Conservation (phyloP, 2,113 vertebrate genomes). For the Struthidea cinerea region DNA sequence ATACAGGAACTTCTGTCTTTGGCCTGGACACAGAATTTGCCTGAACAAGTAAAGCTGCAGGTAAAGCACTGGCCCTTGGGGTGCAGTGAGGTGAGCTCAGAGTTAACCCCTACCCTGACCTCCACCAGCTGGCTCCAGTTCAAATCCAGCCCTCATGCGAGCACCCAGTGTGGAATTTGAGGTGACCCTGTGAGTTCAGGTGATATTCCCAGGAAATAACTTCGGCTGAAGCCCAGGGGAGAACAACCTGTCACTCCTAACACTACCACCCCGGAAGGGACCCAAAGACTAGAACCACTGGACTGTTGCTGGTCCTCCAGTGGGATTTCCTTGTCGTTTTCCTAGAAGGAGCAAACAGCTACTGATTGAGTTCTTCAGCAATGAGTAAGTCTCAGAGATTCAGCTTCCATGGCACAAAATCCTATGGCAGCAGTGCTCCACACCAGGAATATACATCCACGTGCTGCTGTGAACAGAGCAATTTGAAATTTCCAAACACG, state of each 20-base stretch:
- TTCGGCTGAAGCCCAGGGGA: neutral
- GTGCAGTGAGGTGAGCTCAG: neutral
- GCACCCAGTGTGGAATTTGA: rapidly evolving
- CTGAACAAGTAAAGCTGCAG: neutral
- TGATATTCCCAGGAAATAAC: neutral
- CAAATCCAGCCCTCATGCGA: rapidly evolving
- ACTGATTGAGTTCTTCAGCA: neutral
- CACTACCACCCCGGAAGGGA: too few relatives aligned
- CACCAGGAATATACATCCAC: neutral
- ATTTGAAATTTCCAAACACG: neutral
- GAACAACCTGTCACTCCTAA: neutral
- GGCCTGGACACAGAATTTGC: neutral
- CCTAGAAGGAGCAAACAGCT: neutral
- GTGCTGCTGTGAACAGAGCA: neutral
- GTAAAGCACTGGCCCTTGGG: neutral
- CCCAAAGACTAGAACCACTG: neutral
- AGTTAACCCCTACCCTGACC: neutral
- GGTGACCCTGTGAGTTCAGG: neutral
- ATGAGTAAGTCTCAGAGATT: neutral
- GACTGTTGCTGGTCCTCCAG: neutral
- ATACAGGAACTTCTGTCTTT: neutral
- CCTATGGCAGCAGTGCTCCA: neutral
- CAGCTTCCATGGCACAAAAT: rapidly evolving
- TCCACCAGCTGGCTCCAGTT: neutral
- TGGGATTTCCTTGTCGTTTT: neutral